Percentiles rank a stretch among this genome's conserved stretches.
Conservation (phyloP, 1,140 invertebrate species). For the Yoshiicerus persimilis region DNA sequence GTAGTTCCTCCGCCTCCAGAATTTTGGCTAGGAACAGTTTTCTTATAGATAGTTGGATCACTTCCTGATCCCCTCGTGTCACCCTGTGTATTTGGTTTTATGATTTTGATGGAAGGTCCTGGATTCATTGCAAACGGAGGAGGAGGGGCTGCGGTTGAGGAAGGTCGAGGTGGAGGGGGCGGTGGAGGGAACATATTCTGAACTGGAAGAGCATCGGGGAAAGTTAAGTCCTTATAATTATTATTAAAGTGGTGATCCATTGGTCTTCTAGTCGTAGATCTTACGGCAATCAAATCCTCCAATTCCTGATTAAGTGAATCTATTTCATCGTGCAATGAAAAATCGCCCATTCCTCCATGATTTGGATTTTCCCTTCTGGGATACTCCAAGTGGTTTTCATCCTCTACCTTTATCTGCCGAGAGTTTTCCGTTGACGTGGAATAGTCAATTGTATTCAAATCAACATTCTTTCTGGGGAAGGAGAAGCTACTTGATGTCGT, state of each 20-base stretch:
- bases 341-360: not conserved
- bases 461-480: not conserved
- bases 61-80: not conserved
- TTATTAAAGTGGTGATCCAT: not conserved
- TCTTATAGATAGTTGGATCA: not conserved
- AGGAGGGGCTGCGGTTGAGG: no score
- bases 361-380: not conserved
- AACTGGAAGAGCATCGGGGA: not conserved
- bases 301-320: not conserved
- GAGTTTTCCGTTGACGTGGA: not conserved
- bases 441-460: not conserved
- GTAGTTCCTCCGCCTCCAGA: not conserved
- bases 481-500: not conserved
- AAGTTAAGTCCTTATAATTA: not conserved
- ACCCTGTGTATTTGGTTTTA: not conserved
- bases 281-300: not conserved
- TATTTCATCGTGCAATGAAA: not conserved
- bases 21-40: not conserved
- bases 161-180: not conserved
- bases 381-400: not conserved
- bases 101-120: not conserved
- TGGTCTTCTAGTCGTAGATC: not conserved
- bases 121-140: not conserved
- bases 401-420: not conserved
- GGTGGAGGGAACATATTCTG: not conserved